Evolutionary conservation across 1,140 invertebrate species (phyloP), one percentile per base, ranked within the genome.

Genomic region (Melipona quadrifasciata): DNA sequence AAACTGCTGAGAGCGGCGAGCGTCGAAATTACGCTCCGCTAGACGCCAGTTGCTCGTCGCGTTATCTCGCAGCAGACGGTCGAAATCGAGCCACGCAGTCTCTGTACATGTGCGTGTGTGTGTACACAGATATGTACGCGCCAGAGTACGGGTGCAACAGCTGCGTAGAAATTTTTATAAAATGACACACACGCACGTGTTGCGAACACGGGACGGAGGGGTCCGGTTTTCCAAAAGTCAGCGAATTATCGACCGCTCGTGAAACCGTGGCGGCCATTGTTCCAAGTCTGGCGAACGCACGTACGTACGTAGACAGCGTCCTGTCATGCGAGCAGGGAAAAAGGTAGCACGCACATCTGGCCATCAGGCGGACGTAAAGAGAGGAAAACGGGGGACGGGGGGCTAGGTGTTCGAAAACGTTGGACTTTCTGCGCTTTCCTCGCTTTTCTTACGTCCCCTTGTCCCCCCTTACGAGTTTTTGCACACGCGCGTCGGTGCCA

Each of bases 401-500:
- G 74, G 8, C 24, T 24, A 24, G 21, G 5, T 1, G 21, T 58
- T 83, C 55, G 64, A 80, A 77, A 76, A 88, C 53, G 71, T 84
- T 70, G 72, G 76, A 85, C 78, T 79, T 80, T 68, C 79, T 79
- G 34, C 17, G 57, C 27, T 65, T 75, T 64, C 39, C 67, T 64
- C 68, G 39, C 80, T 70, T 19, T 19, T 70, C 12, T 39, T 89
- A 86, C 61, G 70, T 85, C 53, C 16, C 17, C 55, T 21, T 31
- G 39, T 47, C n/a, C n/a, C n/a, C 51, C 4, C n/a, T 55, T 71
- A 65, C 86, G 85, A 71, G 76, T 85, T 85, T 58, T 72, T 55
- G 47, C 47, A 68, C 68, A 2, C 64, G n/a, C 61, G n/a, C 61
- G 61, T 72, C 84, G 87, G 86, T 80, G 89, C 88, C 92, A 92